A percentile compares a stretch with the other conserved stretches of the same genome.
Evolutionary conservation across 2,797 vertebrate species (phyloP).

Genomic region (Parambassis ranga): DNA sequence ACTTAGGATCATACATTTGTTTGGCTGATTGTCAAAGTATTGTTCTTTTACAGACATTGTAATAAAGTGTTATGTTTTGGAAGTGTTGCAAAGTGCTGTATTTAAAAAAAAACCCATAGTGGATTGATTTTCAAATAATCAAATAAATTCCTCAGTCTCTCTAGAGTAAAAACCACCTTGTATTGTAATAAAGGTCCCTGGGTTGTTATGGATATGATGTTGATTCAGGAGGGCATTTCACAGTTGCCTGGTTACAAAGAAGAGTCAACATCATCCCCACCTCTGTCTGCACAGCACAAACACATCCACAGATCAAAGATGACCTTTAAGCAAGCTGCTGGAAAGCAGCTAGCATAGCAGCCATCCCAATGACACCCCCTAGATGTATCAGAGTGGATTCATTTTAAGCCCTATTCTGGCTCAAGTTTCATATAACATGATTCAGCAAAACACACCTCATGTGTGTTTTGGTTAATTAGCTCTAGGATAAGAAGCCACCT

Average conservation of each 20-base stretch:
- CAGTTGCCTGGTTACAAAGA: slow-evolving; percentile 66
- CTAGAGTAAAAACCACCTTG: slow-evolving; percentile 3
- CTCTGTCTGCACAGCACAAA: slow-evolving; percentile 41
- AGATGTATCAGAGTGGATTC: slow-evolving; percentile 9
- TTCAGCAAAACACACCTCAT: not conserved
- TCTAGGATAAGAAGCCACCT: too few relatives aligned
- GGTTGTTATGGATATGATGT: slow-evolving; percentile 41
- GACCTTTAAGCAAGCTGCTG: slow-evolving; percentile 57
- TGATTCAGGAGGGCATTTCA: slow-evolving; percentile 17
- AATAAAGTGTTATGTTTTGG: slow-evolving; percentile 70
- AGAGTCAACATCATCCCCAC: slow-evolving; percentile 49
- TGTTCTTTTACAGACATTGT: slow-evolving; percentile 41
- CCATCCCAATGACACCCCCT: slow-evolving; percentile 17
- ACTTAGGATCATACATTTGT: slow-evolving; percentile 7
- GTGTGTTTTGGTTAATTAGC: too few relatives aligned
- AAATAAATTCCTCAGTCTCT: not conserved
- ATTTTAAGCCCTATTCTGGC: slow-evolving; percentile 1
- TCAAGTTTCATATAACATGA: not conserved
- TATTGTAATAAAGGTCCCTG: slow-evolving; percentile 1
- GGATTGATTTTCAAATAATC: not conserved
- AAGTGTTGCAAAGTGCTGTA: slow-evolving; percentile 20
- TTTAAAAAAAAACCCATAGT: not conserved
- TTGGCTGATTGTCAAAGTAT: slow-evolving; percentile 16
- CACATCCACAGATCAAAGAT: slow-evolving; percentile 62
- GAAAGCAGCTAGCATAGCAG: slow-evolving; percentile 12